Evolutionary conservation across 2,113 vertebrate species (phyloP).

Genomic region (Catharus fuscescens): DNA sequence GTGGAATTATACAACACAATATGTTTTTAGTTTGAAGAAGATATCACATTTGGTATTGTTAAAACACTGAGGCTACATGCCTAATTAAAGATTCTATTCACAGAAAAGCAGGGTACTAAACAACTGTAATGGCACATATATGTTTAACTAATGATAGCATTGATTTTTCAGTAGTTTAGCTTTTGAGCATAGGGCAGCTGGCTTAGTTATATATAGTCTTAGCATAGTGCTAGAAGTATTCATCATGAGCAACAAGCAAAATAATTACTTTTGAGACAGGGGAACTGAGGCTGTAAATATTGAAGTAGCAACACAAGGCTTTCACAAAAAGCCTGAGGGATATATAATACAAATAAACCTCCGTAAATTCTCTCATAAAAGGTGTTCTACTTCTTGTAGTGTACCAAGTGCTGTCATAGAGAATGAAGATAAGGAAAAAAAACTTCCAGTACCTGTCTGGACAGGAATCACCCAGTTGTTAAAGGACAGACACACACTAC

Average conservation of each 20-base stretch:
- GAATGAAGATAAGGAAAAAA: background rate
- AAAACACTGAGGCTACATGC: background rate
- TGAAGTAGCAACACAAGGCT: background rate
- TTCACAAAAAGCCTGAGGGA: background rate
- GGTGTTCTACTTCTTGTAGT: background rate
- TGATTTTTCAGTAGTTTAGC: constrained; percentile 30
- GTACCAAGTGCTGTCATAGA: background rate
- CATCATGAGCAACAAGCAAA: constrained; percentile 14
- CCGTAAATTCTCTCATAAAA: background rate
- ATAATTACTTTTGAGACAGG: constrained; percentile 40
- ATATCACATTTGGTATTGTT: background rate
- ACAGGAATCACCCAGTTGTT: background rate
- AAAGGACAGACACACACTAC: background rate
- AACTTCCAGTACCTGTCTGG: background rate
- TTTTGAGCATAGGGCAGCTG: background rate
- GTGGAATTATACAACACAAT: background rate
- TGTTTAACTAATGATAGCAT: constrained; percentile 17
- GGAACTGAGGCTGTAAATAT: constrained; percentile 17
- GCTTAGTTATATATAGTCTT: background rate
- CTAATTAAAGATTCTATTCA: background rate
- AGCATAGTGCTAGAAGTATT: background rate
- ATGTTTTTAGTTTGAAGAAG: background rate
- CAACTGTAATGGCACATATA: background rate
- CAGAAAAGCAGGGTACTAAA: background rate
- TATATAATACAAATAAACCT: background rate